Evolutionary conservation across 2,113 vertebrate genomes (phyloP).

Genomic region (Bolborhynchus lineola): DNA sequence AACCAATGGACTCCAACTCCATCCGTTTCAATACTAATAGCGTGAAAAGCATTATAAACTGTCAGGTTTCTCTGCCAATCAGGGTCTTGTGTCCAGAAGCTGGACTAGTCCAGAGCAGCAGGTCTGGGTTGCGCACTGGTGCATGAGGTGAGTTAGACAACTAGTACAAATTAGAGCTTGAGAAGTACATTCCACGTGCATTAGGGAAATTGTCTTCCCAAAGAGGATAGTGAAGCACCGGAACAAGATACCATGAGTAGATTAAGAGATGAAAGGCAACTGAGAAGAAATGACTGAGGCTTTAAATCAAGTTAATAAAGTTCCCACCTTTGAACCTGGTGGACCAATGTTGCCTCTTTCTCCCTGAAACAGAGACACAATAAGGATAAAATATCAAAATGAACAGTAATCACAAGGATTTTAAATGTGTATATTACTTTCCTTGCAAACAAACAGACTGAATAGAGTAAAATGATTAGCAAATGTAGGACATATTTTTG

Average conservation of each 20-base stretch:
- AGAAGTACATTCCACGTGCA: not conserved
- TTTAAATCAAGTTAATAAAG: not conserved
- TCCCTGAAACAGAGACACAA: slow-evolving; percentile 60
- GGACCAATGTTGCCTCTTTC: slow-evolving; percentile 69
- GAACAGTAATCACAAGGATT: not conserved
- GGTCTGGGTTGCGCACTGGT: not conserved
- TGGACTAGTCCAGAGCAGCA: not conserved
- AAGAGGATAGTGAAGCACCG: not conserved
- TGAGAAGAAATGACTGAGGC: not conserved
- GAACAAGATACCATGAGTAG: not conserved
- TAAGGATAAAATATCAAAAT: not conserved
- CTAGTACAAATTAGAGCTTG: not conserved
- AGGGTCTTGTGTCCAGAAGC: not conserved
- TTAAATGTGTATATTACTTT: not conserved
- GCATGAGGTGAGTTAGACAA: not conserved
- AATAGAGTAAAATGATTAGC: not conserved
- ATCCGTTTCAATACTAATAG: not conserved
- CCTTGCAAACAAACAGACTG: not conserved
- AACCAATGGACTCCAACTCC: not conserved
- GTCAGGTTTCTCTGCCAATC: not conserved
- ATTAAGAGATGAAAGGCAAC: not conserved
- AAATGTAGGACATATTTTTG: not conserved
- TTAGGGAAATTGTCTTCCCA: not conserved
- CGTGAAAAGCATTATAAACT: not conserved
- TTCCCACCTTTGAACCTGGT: slow-evolving; percentile 73